A percentile compares a stretch with the other conserved stretches of the same genome.
Evolutionary conservation across 92 coral and sea anemone genomes (phyloP).

Genomic region (Heteractis magnifica): DNA sequence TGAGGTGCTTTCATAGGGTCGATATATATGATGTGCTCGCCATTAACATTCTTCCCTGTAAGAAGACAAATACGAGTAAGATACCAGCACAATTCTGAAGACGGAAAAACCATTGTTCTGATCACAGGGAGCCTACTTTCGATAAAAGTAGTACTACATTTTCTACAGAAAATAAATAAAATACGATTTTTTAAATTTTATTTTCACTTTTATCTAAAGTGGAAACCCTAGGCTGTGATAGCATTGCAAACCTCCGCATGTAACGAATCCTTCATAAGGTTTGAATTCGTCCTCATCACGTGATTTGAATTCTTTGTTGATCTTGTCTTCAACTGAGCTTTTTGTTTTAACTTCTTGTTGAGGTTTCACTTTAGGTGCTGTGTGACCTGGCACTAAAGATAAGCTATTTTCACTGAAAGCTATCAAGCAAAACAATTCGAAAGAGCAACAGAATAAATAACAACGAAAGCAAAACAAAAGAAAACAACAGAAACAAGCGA

Average conservation of each 20-base stretch:
- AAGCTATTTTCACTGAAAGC: not conserved
- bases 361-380: not conserved
- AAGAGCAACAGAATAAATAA: too few species aligned
- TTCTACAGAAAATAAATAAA: not conserved
- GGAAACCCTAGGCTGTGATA: not conserved
- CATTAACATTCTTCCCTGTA: constrained; percentile 28
- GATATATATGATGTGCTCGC: constrained; percentile 31
- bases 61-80: not conserved
- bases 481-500: too few species aligned
- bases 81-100: not conserved
- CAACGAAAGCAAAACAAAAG: too few species aligned
- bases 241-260: constrained; percentile 21
- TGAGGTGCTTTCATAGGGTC: constrained; percentile 41
- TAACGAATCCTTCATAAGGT: constrained; percentile 19
- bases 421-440: not conserved
- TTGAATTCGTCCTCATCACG: not conserved
- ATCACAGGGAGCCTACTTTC: too few species aligned
- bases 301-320: not conserved
- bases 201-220: not conserved
- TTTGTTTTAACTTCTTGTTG: not conserved
- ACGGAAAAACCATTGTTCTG: not conserved
- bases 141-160: too few species aligned
- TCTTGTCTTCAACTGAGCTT: not conserved
- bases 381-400: constrained; percentile 15
- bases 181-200: not conserved